Conservation (phyloP, 2,888 invertebrate species). For the Melikaiella ostensackeni region DNA sequence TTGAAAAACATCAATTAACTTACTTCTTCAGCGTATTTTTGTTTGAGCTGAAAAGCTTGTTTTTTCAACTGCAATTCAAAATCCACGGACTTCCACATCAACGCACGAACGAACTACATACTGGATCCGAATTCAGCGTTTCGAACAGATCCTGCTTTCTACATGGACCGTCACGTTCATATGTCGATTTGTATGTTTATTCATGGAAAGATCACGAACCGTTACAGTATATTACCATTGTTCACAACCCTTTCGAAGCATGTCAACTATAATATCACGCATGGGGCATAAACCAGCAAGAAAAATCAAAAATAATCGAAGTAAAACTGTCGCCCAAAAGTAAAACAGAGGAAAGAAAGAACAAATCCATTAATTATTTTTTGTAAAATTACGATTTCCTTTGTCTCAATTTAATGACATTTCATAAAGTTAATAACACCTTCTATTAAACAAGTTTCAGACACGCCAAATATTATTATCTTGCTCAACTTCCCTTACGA, state of each 20-base stretch:
- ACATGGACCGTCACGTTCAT: slow-evolving; percentile 55
- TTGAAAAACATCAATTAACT: not conserved
- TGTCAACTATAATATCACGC: not conserved
- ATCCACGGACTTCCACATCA: slow-evolving; percentile 18
- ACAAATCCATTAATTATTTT: not conserved
- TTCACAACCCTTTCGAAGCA: not conserved
- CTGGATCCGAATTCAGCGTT: slow-evolving; percentile 16
- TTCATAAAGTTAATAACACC: not conserved
- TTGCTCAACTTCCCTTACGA: slow-evolving; percentile 3
- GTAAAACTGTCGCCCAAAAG: too few relatives aligned
- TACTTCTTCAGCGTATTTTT: not conserved
- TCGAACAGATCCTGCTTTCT: slow-evolving; percentile 50
- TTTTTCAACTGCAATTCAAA: slow-evolving; percentile 22
- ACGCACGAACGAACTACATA: slow-evolving; percentile 30
- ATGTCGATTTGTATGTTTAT: slow-evolving; percentile 54
- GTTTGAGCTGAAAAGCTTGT: not conserved
- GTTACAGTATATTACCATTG: slow-evolving; percentile 12
- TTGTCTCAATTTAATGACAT: not conserved
- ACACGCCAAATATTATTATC: slow-evolving; percentile 13
- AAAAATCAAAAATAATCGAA: too few relatives aligned
- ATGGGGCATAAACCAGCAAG: not conserved
- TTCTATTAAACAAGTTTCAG: slow-evolving; percentile 1
- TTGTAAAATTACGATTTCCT: not conserved
- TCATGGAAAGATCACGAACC: slow-evolving; percentile 54
- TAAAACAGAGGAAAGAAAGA: not conserved